phyloP scores from a whole-genome alignment of 1,140 invertebrate genomes.

The Hermetia illucens region DNA sequence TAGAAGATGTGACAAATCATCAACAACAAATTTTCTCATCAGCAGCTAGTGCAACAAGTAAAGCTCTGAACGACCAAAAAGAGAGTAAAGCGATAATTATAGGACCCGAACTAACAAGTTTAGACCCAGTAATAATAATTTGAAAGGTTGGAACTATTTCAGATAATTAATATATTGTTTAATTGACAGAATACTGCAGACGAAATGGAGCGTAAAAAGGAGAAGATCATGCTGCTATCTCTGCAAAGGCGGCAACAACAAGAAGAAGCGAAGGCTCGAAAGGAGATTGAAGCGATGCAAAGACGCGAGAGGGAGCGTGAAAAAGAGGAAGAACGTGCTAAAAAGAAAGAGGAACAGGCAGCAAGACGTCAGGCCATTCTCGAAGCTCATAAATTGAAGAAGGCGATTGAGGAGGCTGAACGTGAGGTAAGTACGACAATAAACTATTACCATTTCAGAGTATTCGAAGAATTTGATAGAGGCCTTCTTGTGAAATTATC shows the following conservation, averaged over 20 bases:
- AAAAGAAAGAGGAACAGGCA: slow-evolving; percentile 85
- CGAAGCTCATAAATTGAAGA: slow-evolving; percentile 89
- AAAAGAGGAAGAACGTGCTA: slow-evolving; percentile 69
- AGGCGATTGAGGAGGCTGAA: slow-evolving; percentile 83
- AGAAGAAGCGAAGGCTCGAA: slow-evolving; percentile 69
- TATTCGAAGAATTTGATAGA: too few relatives aligned
- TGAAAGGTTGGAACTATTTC: slow-evolving; percentile 7
- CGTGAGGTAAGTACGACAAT: slow-evolving; percentile 58
- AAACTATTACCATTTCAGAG: too few relatives aligned
- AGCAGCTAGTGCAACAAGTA: slow-evolving; percentile 11
- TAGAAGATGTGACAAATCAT: slow-evolving; percentile 24
- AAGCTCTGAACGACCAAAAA: slow-evolving; percentile 26
- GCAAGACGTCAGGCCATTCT: slow-evolving; percentile 73
- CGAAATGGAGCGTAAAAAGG: slow-evolving; percentile 83
- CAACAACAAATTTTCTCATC: slow-evolving; percentile 10
- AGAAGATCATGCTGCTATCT: slow-evolving; percentile 73
- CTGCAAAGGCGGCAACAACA: slow-evolving; percentile 75
- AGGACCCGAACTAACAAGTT: slow-evolving; percentile 45
- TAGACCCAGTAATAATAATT: slow-evolving; percentile 46
- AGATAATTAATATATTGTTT: slow-evolving; percentile 3
- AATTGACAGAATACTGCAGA: slow-evolving; percentile 53
- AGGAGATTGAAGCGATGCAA: slow-evolving; percentile 71
- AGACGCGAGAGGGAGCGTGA: slow-evolving; percentile 61
- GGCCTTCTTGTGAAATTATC: too few relatives aligned
- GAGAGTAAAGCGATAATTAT: slow-evolving; percentile 49